These are phyloP conservation scores for Jaculus jaculus DNA, from an alignment of 2,113 vertebrate species.

Conservation along the genomic window DNA sequence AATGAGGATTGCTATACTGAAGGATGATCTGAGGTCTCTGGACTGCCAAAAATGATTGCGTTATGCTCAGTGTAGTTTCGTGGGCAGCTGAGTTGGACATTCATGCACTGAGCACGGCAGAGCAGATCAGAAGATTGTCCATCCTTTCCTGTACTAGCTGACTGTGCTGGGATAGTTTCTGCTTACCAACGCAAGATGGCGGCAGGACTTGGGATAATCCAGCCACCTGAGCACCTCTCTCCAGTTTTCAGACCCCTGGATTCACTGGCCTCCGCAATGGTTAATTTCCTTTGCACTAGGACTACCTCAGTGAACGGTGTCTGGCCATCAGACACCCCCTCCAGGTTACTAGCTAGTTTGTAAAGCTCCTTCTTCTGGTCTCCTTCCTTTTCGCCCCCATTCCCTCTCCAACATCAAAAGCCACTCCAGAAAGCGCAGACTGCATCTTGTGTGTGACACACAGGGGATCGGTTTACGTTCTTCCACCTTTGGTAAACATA, in stretches of 20 bases:
- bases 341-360: not conserved
- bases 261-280: not conserved
- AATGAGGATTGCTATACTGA: not conserved
- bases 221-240: not conserved
- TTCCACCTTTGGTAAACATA: slow-evolving; percentile 46
- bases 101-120: fast-evolving
- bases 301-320: fast-evolving
- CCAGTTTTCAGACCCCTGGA: not conserved
- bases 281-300: not conserved
- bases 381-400: not conserved
- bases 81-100: not conserved
- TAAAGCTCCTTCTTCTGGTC: fast-evolving
- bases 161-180: not conserved
- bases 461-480: not conserved
- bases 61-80: not conserved
- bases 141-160: not conserved
- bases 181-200: not conserved
- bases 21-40: not conserved
- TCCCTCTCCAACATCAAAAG: not conserved
- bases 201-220: not conserved
- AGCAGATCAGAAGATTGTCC: not conserved
- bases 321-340: fast-evolving
- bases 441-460: fast-evolving
- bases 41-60: not conserved
- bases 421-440: not conserved